Evolutionary conservation across 2,797 vertebrate species (phyloP).

Genomic region (Scyliorhinus canicula): DNA sequence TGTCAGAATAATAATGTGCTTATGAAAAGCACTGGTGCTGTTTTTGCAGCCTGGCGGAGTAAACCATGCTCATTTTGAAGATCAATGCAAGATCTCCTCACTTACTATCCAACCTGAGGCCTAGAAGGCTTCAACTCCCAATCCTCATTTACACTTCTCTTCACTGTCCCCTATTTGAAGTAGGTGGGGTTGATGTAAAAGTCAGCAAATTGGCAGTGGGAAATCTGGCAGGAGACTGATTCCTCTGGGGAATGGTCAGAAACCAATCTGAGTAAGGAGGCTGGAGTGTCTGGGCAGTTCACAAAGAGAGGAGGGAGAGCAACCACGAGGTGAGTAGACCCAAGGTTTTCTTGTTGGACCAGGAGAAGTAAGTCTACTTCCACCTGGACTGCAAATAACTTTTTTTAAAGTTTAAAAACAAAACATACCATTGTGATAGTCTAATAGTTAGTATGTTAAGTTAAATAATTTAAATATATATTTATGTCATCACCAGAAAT

Average conservation of each 20-base stretch:
- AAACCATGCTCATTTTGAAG: not conserved
- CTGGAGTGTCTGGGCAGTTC: not conserved
- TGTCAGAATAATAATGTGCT: not conserved
- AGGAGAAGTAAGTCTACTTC: not conserved
- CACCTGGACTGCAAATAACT: too few species aligned
- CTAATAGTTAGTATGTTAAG: not conserved
- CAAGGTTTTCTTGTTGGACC: not conserved
- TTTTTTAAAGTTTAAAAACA: not conserved
- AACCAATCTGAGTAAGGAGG: too few species aligned
- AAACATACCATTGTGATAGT: not conserved
- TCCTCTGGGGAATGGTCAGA: not conserved
- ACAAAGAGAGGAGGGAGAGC: not conserved
- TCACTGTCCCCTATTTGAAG: not conserved
- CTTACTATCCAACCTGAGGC: not conserved
- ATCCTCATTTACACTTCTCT: not conserved
- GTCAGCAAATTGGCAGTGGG: not conserved
- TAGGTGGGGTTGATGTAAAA: not conserved
- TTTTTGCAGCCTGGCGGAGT: not conserved
- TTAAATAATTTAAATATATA: not conserved
- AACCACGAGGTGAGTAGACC: not conserved
- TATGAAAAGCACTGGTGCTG: not conserved
- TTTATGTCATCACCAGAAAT: not conserved
- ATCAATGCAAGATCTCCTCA: not conserved
- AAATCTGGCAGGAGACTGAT: not conserved
- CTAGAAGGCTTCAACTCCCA: not conserved